Evolutionary conservation across 1,140 invertebrate species (phyloP), one percentile per base, ranked within the genome.

Genomic region (Belonocnema kinseyi): DNA sequence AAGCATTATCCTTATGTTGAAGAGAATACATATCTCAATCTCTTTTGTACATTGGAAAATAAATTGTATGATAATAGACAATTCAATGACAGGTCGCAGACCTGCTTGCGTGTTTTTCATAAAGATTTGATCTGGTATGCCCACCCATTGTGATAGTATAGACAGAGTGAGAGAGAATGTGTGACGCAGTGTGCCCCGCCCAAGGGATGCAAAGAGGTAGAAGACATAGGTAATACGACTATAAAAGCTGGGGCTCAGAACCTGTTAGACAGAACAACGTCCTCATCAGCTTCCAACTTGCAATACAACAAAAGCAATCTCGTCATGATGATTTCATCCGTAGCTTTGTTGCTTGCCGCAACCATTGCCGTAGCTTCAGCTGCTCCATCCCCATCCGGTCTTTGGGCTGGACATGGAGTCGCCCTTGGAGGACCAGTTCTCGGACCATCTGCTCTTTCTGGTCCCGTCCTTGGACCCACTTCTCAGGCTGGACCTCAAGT

Each of bases 161-260:
- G 76, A 76, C 50, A 76, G 74, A 81, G 72, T 73, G 70, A 70
- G 75, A 78, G 82, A 88, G 88, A 90, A 88, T 89, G 88, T 88
- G 88, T 84, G 82, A 83, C 80, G 84, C 84, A 82, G 85, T 81
- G 83, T 87, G 88, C 88, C 89, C 88, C 89, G 86, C 89, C 89
- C 87, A 87, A 82, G 79, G 87, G 87, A 83, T 88, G 85, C 77
- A 82, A 80, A 82, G 82, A 84, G 86, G 73, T 75, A 83, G 85
- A 80, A 77, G 75, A 76, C 51, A 79, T 71, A 85, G 72, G 66
- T 80, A 79, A 83, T 79, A 78, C 78, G 53, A 71, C 75, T 90
- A 90, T 90, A 91, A 90, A 91, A 90, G 88, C 83, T 74, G 80
- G 75, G 46, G 75, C 74, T 73, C 73, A 16, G 50, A 21, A 61